A percentile compares a stretch with the other conserved stretches of the same genome.
These are phyloP conservation scores for Drosophila pallidifrons DNA, from an alignment of 1,140 invertebrate species.

Conservation along the genomic window DNA sequence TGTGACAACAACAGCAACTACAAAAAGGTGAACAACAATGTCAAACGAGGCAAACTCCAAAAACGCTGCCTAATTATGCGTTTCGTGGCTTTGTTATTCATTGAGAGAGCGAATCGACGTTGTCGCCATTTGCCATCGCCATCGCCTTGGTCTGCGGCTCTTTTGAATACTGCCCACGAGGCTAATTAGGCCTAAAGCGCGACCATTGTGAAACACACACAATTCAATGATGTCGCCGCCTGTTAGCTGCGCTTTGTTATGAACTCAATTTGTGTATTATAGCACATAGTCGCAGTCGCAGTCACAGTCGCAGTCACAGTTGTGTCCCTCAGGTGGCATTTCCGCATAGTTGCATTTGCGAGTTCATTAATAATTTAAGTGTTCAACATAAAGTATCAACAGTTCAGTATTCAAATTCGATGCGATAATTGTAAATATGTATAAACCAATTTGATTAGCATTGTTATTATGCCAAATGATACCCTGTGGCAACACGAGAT, in stretches of 20 bases:
- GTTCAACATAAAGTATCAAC: constrained; percentile 43
- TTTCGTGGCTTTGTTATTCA: constrained; percentile 57
- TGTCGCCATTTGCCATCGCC: no score
- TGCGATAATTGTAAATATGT: constrained; percentile 37
- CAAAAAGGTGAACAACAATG: constrained; percentile 26
- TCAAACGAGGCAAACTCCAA: constrained; percentile 15
- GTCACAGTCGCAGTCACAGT: no score
- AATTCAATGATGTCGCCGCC: constrained; percentile 36
- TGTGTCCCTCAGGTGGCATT: constrained; percentile 26
- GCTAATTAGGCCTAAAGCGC: constrained; percentile 77
- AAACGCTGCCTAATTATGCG: constrained; percentile 74
- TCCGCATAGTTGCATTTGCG: constrained; percentile 52
- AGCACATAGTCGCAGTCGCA: no score
- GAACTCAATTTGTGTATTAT: constrained; percentile 5
- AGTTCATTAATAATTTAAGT: constrained; percentile 65
- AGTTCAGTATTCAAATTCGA: constrained; percentile 40
- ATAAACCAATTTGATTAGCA: constrained; percentile 29
- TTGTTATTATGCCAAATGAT: constrained; percentile 11
- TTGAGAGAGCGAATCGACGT: neutral
- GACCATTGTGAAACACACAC: constrained; percentile 58
- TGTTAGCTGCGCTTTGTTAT: constrained; percentile 59
- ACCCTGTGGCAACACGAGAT: constrained; percentile 3
- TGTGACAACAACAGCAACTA: constrained; percentile 35
- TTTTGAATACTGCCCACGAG: constrained; percentile 64
- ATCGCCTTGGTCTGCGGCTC: constrained; percentile 23